phyloP scores from a whole-genome alignment of 2,888 invertebrate species.

The Tanypteryx hageni region DNA sequence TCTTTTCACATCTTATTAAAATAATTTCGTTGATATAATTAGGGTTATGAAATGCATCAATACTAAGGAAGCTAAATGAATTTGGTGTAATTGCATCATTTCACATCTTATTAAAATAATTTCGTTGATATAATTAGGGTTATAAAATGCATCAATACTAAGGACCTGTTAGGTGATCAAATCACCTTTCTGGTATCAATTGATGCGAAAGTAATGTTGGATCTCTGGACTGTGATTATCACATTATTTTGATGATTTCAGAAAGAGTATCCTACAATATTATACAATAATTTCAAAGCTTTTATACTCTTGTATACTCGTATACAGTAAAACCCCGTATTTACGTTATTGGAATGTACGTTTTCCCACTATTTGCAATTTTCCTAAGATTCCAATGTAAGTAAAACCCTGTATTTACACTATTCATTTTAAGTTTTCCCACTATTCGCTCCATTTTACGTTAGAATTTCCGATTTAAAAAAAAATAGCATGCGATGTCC shows the following conservation, averaged over 20 bases:
- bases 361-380: too few species aligned
- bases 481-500: too few species aligned
- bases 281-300: background rate
- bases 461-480: too few species aligned
- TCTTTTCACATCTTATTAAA: conserved; percentile 57
- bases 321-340: too few species aligned
- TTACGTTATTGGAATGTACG: too few species aligned
- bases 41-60: conserved; percentile 64
- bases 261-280: conserved; percentile 42
- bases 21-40: too few species aligned
- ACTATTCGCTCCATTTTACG: too few species aligned
- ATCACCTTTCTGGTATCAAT: background rate
- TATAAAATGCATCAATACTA: conserved; percentile 59
- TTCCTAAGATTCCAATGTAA: too few species aligned
- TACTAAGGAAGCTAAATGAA: conserved; percentile 1
- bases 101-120: conserved; percentile 56
- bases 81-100: background rate
- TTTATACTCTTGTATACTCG: background rate
- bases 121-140: too few species aligned
- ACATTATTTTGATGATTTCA: background rate
- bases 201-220: conserved; percentile 37
- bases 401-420: too few species aligned
- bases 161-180: background rate
- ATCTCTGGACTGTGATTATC: conserved; percentile 48
- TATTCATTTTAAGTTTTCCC: too few species aligned